Evolutionary conservation across 2,888 invertebrate genomes (phyloP).

Genomic region (Philopedon plagiatum): DNA sequence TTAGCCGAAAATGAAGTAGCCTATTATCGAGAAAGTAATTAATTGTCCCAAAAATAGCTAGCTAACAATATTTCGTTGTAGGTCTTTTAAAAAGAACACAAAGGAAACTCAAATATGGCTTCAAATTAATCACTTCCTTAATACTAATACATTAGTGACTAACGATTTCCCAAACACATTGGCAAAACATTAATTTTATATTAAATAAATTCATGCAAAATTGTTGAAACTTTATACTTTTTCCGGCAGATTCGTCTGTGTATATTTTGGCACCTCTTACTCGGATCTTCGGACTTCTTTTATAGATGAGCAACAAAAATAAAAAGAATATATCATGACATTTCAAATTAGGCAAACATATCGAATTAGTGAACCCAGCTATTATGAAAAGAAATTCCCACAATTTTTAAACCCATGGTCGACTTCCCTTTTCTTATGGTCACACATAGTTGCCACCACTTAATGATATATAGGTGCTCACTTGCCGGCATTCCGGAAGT

Average conservation of each 20-base stretch:
- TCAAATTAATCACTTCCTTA: conserved; percentile 31
- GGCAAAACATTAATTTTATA: no score
- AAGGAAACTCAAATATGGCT: conserved; percentile 41
- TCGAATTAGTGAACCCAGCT: background rate
- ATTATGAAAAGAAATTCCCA: conserved; percentile 27
- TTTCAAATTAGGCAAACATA: no score
- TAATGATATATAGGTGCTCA: conserved; percentile 28
- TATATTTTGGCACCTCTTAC: background rate
- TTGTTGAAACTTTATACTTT: background rate
- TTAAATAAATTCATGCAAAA: background rate
- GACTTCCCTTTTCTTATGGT: conserved; percentile 22
- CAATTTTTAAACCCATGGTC: conserved; percentile 35
- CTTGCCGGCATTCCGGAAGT: conserved; percentile 36
- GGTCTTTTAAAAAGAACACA: conserved; percentile 3
- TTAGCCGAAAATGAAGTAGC: background rate
- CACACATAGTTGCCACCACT: conserved; percentile 5
- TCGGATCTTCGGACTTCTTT: no score
- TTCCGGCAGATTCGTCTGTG: background rate
- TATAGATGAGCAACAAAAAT: no score
- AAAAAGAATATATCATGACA: no score
- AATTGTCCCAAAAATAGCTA: conserved; percentile 14
- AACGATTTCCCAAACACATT: conserved; percentile 37
- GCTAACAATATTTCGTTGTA: conserved; percentile 11
- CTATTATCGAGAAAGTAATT: background rate
- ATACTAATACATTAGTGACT: background rate